phyloP scores from a whole-genome alignment of 2,888 invertebrate genomes.

The Torymus tubicola region DNA sequence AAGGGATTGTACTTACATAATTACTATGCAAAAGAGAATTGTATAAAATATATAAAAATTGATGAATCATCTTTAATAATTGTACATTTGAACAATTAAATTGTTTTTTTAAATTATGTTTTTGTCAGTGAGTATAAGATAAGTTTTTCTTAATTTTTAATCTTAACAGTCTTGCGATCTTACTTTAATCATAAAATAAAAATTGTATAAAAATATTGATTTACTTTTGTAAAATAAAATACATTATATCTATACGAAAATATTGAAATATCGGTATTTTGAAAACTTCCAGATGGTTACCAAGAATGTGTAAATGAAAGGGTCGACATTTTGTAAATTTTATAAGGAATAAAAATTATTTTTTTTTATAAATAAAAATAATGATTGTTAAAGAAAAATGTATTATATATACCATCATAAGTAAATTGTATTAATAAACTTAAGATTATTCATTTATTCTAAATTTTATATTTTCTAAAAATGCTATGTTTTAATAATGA shows the following conservation, averaged over 20 bases:
- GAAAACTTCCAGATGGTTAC: slow-evolving; percentile 26
- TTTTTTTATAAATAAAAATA: slow-evolving; percentile 30
- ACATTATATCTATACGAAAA: background rate
- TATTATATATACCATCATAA: slow-evolving; percentile 25
- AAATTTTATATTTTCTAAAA: slow-evolving; percentile 22
- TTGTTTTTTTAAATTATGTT: no score
- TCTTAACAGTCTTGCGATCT: no score
- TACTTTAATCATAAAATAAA: no score
- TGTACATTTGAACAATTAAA: no score
- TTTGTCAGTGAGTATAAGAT: no score
- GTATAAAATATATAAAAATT: background rate
- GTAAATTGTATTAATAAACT: background rate
- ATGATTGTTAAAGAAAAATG: slow-evolving; percentile 37
- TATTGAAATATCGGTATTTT: slow-evolving; percentile 34
- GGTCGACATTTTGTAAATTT: slow-evolving; percentile 41
- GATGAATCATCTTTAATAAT: background rate
- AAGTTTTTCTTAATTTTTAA: no score
- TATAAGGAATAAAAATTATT: slow-evolving; percentile 37
- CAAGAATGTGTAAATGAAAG: slow-evolving; percentile 36
- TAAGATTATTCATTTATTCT: background rate
- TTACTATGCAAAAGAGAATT: background rate
- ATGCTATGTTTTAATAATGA: background rate
- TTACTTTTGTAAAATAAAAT: no score
- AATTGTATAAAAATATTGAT: no score
- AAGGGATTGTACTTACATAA: background rate